These are phyloP conservation scores for Agrotis segetum DNA, from an alignment of 2,888 invertebrate genomes.

Conservation along the genomic window DNA sequence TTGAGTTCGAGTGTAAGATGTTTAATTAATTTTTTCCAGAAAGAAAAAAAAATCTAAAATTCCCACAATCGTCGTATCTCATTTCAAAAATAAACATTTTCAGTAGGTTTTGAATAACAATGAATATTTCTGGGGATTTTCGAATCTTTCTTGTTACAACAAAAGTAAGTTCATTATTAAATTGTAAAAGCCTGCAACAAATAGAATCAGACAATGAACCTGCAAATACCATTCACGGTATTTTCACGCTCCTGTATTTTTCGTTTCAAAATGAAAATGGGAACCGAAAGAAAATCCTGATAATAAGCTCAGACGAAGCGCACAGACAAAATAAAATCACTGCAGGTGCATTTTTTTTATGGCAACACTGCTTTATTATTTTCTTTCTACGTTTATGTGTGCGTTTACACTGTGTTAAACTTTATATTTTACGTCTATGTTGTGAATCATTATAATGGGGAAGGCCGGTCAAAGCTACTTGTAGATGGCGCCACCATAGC, in stretches of 20 bases:
- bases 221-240: not conserved
- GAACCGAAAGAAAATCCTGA: conserved; percentile 14
- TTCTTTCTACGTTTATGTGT: not conserved
- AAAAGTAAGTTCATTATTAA: not conserved
- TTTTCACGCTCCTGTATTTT: conserved; percentile 1
- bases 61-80: too few species aligned
- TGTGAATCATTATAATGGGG: too few species aligned
- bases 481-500: too few species aligned
- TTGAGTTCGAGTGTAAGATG: too few species aligned
- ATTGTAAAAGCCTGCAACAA: not conserved
- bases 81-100: too few species aligned
- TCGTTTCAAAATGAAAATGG: conserved; percentile 13
- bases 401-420: not conserved
- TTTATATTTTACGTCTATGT: too few species aligned
- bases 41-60: too few species aligned
- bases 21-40: too few species aligned
- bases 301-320: conserved; percentile 20
- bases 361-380: not conserved
- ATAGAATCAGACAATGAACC: not conserved
- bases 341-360: conserved; percentile 26
- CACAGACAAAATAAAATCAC: conserved; percentile 44
- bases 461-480: too few species aligned
- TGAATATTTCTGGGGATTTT: not conserved
- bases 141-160: not conserved
- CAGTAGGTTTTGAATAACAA: not conserved